Conservation (phyloP, 2,113 vertebrate species). For the Polypterus senegalus region DNA sequence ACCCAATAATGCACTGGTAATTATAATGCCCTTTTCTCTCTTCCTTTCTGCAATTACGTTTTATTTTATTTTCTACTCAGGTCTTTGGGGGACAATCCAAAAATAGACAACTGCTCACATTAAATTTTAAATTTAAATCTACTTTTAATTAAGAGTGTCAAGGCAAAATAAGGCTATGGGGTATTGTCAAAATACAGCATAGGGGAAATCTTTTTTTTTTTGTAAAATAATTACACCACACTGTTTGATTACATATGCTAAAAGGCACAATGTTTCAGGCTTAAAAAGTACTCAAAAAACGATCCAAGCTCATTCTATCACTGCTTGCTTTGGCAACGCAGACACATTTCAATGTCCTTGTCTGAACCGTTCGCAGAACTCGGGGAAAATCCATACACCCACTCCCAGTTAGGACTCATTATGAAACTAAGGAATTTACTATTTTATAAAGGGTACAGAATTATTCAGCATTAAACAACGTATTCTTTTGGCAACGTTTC, state of each 20-base stretch:
- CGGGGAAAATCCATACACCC: no score
- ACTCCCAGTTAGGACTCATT: no score
- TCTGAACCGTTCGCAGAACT: no score
- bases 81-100: constrained; percentile 11
- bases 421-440: no score
- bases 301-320: no score
- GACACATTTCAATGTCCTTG: no score
- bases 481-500: no score
- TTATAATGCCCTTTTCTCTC: constrained; percentile 22
- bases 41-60: constrained; percentile 19
- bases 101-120: constrained; percentile 16
- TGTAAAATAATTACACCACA: constrained; percentile 3
- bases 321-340: no score
- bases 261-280: constrained; percentile 1
- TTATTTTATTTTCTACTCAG: constrained; percentile 14
- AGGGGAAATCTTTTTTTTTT: neutral
- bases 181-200: constrained; percentile 7
- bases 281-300: neutral
- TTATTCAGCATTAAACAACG: no score
- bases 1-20: constrained; percentile 19
- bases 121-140: constrained; percentile 14
- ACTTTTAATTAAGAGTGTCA: constrained; percentile 17
- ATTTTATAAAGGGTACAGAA: no score
- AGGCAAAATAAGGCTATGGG: constrained; percentile 7
- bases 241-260: neutral